phyloP scores from a whole-genome alignment of 2,888 invertebrate species.

The Yponomeuta cagnagella region DNA sequence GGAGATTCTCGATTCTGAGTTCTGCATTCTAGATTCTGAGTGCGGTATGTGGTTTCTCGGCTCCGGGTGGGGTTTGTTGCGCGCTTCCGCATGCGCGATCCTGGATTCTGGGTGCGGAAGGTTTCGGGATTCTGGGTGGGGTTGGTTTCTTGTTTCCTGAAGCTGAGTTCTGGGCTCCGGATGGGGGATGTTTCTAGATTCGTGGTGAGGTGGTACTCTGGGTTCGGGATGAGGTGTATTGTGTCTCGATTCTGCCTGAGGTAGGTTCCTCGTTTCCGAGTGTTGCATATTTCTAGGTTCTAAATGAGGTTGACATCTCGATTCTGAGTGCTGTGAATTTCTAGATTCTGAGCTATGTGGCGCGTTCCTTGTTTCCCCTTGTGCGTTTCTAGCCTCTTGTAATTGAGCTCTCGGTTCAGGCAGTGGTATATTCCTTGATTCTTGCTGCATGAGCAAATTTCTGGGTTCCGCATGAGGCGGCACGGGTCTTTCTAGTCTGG shows the following conservation, averaged over 20 bases:
- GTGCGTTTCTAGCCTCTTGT: not conserved
- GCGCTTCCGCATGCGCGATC: not conserved
- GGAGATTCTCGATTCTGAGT: constrained; percentile 4
- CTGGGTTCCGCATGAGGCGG: constrained; percentile 4
- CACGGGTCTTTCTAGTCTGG: not conserved
- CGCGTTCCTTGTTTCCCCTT: not conserved
- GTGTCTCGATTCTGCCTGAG: not conserved
- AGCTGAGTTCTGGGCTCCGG: not conserved
- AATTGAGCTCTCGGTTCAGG: not conserved
- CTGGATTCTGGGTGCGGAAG: not conserved
- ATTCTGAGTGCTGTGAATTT: not conserved
- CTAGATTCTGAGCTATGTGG: not conserved
- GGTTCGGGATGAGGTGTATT: constrained; percentile 4
- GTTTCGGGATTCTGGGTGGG: not conserved
- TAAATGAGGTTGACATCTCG: not conserved
- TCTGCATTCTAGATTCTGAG: not conserved
- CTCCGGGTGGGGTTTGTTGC: constrained; percentile 4
- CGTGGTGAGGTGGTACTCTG: constrained; percentile 1
- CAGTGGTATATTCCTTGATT: not conserved
- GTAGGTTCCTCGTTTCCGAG: not conserved
- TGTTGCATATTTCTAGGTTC: not conserved
- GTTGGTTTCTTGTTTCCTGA: not conserved
- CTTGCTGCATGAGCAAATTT: not conserved
- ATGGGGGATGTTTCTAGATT: not conserved
- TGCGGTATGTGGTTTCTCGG: not conserved